Base-by-base conservation (phyloP, 2,797 vertebrate species). In the Danio albolineatus region DNA sequence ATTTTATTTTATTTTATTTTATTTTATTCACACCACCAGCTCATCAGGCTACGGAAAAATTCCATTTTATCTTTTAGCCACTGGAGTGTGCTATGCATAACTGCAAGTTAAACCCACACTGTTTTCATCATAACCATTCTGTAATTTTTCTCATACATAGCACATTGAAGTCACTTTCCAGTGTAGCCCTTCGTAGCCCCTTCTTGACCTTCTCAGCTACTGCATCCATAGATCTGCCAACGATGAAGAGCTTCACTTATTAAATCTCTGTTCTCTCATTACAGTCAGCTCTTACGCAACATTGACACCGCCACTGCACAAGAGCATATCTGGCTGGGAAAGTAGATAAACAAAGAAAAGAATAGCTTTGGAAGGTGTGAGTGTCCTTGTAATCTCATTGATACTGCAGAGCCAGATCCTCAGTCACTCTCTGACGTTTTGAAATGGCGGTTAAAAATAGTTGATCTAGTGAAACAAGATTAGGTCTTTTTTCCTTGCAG, bases 381-480 rank as follows among this genome's bases (percentile, higher is more conserved):
- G 19, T 65, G 60, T 65, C 49, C 48, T 16, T 56, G 49, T 57
- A 64, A 79, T 79, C 69, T 73, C 41, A 57, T 17, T 12, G 57
- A 64, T 16, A 64, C 76, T 60, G 60, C 17, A 51, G 14, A 38
- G 5, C 16, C 19, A 61, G 48, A 39, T 70, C 57, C 14, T 51
- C 8, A 6, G 36, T 71, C 56, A 71, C 46, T 38, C 46, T 38
- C 10, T 56, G 21, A 72, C 7, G 10, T 53, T 61, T 51, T 64
- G 10, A 36, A 79, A 71, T 14, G 1, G 14, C 36, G 39, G 19
- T 64, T 73, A 73, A 72, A 79, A 79, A 62, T 72, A 79, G 57
- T 54, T 41, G 17, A 71, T 62, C 76, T 71, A 78, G 66, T 62
- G 76, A 17, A 78, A 59, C 53, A 28, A 28, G 28, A 28, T 28